Percentiles rank a stretch among this genome's conserved stretches.
Evolutionary conservation across 2,797 vertebrate species (phyloP).

Genomic region (Gambusia yucatana): DNA sequence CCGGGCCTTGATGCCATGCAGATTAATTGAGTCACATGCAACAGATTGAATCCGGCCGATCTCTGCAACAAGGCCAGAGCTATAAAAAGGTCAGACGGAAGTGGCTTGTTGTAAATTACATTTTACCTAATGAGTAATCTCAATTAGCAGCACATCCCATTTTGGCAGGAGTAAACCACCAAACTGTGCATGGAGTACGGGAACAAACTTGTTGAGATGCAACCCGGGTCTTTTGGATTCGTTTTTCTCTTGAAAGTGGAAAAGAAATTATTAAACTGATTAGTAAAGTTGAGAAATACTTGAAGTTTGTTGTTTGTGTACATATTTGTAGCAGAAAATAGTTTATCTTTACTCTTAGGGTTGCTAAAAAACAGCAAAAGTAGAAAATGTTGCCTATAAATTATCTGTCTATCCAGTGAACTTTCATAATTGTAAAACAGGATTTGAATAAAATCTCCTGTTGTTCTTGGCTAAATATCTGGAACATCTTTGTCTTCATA

Average conservation of each 20-base stretch:
- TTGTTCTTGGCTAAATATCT: not conserved
- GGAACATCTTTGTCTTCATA: not conserved
- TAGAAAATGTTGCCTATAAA: too few relatives aligned
- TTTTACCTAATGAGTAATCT: constrained; percentile 62
- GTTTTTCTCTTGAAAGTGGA: constrained; percentile 1
- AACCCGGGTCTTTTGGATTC: not conserved
- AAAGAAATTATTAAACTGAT: not conserved
- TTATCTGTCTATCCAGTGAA: not conserved
- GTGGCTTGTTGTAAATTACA: constrained; percentile 67
- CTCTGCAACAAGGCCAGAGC: constrained; percentile 51
- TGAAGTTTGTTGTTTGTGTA: not conserved
- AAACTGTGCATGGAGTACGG: constrained; percentile 7
- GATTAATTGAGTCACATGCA: constrained; percentile 69
- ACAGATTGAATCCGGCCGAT: constrained; percentile 70
- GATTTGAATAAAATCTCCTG: not conserved
- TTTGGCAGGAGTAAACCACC: constrained; percentile 40
- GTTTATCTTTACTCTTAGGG: not conserved
- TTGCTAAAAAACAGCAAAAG: not conserved
- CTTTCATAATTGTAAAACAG: not conserved
- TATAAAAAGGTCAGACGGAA: constrained; percentile 70
- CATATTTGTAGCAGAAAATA: not conserved
- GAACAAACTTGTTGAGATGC: not conserved
- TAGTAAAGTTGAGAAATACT: not conserved
- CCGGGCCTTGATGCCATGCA: constrained; percentile 61
- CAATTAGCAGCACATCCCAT: constrained; percentile 59